Percentiles rank a stretch among this genome's conserved stretches.
These are phyloP conservation scores for Subacronicta megacephala DNA, from an alignment of 2,888 invertebrate species.

Conservation along the genomic window DNA sequence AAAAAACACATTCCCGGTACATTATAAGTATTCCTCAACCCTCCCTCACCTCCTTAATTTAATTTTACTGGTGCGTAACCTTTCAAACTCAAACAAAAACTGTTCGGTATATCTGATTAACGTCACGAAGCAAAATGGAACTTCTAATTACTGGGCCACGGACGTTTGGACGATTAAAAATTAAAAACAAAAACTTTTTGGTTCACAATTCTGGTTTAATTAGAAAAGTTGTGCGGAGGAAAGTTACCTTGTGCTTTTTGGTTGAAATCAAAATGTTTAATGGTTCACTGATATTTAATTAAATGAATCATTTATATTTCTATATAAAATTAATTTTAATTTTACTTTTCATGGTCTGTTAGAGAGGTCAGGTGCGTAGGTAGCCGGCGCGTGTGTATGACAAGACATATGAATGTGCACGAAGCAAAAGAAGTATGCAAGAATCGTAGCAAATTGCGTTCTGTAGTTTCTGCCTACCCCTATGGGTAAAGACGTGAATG, in stretches of 20 bases:
- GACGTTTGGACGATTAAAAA: slow-evolving; percentile 49
- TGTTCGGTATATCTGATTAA: slow-evolving; percentile 41
- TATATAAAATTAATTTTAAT: too few species aligned
- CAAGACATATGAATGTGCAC: too few species aligned
- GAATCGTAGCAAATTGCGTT: too few species aligned
- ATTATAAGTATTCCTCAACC: slow-evolving; percentile 5
- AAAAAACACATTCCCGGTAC: slow-evolving; percentile 6
- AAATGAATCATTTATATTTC: too few species aligned
- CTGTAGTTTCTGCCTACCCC: too few species aligned
- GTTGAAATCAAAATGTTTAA: too few species aligned
- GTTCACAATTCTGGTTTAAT: slow-evolving; percentile 49
- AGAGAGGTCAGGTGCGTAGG: too few species aligned
- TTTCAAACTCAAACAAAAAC: slow-evolving; percentile 36
- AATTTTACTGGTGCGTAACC: slow-evolving; percentile 22
- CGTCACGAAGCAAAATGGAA: slow-evolving; percentile 26
- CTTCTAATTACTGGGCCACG: slow-evolving; percentile 44
- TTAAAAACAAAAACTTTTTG: slow-evolving; percentile 49
- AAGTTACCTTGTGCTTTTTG: slow-evolving; percentile 11
- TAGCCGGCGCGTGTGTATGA: too few species aligned
- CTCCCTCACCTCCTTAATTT: slow-evolving; percentile 24
- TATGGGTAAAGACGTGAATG: too few species aligned
- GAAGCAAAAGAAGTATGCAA: too few species aligned
- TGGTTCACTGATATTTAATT: too few species aligned
- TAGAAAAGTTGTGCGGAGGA: slow-evolving; percentile 50
- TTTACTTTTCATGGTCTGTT: too few species aligned